A percentile compares a stretch with the other conserved stretches of the same genome.
Evolutionary conservation across 2,888 invertebrate species (phyloP).

Genomic region (Invenusta paracnida): DNA sequence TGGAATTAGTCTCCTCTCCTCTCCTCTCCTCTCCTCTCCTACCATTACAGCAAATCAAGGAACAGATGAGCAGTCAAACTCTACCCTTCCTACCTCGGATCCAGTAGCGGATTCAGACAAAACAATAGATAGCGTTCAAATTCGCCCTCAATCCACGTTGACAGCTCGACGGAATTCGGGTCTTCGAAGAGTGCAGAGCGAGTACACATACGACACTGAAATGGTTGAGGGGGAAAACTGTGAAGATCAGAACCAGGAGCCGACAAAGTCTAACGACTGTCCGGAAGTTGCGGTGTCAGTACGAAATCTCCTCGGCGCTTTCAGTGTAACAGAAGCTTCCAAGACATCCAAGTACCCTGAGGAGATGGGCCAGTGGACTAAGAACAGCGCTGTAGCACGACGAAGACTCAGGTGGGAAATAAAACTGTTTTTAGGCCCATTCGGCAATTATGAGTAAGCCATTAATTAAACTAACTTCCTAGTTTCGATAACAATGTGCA

Average conservation of each 20-base stretch:
- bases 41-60: too few species aligned
- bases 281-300: neutral
- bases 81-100: too few species aligned
- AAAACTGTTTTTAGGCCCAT: neutral
- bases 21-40: too few species aligned
- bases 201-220: neutral
- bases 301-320: neutral
- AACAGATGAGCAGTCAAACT: too few species aligned
- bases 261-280: neutral
- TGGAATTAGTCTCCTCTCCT: too few species aligned
- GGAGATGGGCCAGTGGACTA: neutral
- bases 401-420: neutral
- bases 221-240: neutral
- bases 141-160: too few species aligned
- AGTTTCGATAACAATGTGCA: too few species aligned
- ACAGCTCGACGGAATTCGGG: neutral
- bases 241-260: neutral
- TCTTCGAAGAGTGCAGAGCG: neutral
- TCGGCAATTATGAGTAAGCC: too few species aligned
- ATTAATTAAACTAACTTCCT: too few species aligned
- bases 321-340: neutral
- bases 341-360: neutral
- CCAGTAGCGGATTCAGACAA: too few species aligned
- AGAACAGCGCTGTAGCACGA: neutral
- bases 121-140: too few species aligned